Percentiles rank a stretch among this genome's conserved stretches.
phyloP scores from a whole-genome alignment of 2,797 vertebrate species.

The Chrosomus eos region DNA sequence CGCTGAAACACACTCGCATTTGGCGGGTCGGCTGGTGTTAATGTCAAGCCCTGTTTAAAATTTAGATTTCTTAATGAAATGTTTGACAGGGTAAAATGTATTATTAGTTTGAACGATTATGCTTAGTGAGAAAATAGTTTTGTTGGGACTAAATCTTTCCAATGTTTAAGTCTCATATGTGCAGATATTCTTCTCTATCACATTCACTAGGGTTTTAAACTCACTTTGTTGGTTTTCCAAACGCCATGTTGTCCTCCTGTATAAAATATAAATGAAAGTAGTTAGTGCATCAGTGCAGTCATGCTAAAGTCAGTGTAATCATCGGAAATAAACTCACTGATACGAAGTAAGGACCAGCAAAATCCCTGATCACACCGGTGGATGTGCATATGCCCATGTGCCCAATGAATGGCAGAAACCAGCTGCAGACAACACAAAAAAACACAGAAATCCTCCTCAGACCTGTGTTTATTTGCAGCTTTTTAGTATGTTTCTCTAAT shows the following conservation, averaged over 20 bases:
- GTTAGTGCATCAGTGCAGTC: neutral
- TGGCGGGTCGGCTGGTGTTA: too few species aligned
- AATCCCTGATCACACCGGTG: conserved; percentile 91
- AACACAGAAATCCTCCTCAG: neutral
- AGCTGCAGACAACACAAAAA: conserved; percentile 73
- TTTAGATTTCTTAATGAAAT: too few species aligned
- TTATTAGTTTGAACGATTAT: neutral
- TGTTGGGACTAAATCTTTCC: neutral
- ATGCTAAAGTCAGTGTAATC: neutral
- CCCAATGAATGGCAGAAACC: conserved; percentile 94
- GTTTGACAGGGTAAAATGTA: neutral
- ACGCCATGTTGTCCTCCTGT: conserved; percentile 98
- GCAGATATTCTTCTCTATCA: neutral
- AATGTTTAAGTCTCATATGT: neutral
- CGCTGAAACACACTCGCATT: too few species aligned
- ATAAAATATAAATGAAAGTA: conserved; percentile 6
- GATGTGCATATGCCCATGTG: conserved; percentile 99
- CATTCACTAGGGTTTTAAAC: conserved; percentile 60
- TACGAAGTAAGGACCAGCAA: conserved; percentile 95
- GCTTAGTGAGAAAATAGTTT: neutral
- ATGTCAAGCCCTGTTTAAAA: too few species aligned
- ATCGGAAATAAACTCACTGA: conserved; percentile 82
- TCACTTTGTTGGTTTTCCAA: conserved; percentile 96
- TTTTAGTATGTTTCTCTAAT: neutral
- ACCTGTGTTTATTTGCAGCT: neutral